Base-by-base conservation (phyloP, 37 sponge, comb jelly and placozoan species). In the Mnemiopsis leidyi region DNA sequence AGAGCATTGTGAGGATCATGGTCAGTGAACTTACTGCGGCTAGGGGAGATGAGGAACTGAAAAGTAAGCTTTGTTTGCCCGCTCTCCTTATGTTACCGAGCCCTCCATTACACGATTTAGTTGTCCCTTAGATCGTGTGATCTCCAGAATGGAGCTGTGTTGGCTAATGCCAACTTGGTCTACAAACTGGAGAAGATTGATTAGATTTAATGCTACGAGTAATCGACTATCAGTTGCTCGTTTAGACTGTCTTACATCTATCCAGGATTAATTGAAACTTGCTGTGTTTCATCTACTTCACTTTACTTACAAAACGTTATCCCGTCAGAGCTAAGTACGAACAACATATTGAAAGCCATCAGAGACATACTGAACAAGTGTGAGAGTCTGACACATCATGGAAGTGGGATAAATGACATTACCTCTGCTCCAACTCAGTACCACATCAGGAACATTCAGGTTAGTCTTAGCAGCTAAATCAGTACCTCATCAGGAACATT, bases 11-110 rank as follows among this genome's bases (percentile, higher is more conserved):
- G 25, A 38, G 90, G 61, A n/a, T 18, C 61, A 85, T 85, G 40
- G 90, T 85, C 61, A 85, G 90, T 25, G 90, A 85, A 37, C 9
- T 85, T 3, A 29, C 90, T 85, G 90, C 90, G 21, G 90, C 90
- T 25, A 38, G 90, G 39, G 90, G 90, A 85, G 90, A 85, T 29
- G 16, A 38, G 9, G 90, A 85, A 39, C 90, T 85, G n/a, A 85
- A 39, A 39, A 85, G 90, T 85, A 33, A 85, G 90, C 39, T 71
- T 28, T n/a, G n/a, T n/a, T n/a, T n/a, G n/a, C n/a, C n/a, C n/a
- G n/a, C n/a, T n/a, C n/a, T n/a, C n/a, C n/a, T n/a, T n/a, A n/a
- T n/a, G n/a, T n/a, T n/a, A n/a, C n/a, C n/a, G n/a, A n/a, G n/a
- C n/a, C n/a, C n/a, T n/a, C n/a, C n/a, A n/a, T n/a, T n/a, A n/a